A percentile compares a stretch with the other conserved stretches of the same genome.
These are phyloP conservation scores for Ceratina calcarata DNA, from an alignment of 1,140 invertebrate species.

Conservation along the genomic window DNA sequence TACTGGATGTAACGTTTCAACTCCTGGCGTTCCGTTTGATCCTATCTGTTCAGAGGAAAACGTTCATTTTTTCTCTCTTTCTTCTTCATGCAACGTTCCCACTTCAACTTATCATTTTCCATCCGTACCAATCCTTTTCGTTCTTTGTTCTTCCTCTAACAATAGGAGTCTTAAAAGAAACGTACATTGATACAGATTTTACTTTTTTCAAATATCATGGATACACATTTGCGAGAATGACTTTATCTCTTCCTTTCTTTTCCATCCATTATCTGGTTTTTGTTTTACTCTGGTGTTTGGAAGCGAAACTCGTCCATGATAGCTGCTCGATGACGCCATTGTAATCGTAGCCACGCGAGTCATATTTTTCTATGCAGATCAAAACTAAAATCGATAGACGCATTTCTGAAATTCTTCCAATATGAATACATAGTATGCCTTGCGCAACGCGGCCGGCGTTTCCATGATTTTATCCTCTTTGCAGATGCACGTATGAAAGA, in stretches of 20 bases:
- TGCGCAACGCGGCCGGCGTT: background rate
- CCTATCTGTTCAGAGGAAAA: constrained; percentile 46
- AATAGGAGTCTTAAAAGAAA: no score
- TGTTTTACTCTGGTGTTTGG: background rate
- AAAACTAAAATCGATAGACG: constrained; percentile 29
- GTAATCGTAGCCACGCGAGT: background rate
- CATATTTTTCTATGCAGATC: background rate
- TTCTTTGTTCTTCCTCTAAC: no score
- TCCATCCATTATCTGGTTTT: background rate
- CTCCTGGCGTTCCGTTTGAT: constrained; percentile 56
- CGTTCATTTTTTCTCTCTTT: constrained; percentile 40
- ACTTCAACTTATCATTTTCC: constrained; percentile 42
- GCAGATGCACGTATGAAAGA: background rate
- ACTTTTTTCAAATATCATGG: background rate
- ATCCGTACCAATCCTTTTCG: background rate
- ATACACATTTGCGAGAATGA: background rate
- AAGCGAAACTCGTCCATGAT: background rate
- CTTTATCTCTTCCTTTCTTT: background rate
- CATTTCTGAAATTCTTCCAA: constrained; percentile 1
- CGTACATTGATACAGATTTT: no score
- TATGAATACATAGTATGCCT: background rate
- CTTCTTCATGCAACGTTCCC: constrained; percentile 12
- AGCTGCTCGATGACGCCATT: background rate
- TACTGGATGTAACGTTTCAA: constrained; percentile 49
- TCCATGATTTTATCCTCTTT: constrained; percentile 7